Conservation (phyloP, 2,113 vertebrate genomes). For the Rallus limicola region DNA sequence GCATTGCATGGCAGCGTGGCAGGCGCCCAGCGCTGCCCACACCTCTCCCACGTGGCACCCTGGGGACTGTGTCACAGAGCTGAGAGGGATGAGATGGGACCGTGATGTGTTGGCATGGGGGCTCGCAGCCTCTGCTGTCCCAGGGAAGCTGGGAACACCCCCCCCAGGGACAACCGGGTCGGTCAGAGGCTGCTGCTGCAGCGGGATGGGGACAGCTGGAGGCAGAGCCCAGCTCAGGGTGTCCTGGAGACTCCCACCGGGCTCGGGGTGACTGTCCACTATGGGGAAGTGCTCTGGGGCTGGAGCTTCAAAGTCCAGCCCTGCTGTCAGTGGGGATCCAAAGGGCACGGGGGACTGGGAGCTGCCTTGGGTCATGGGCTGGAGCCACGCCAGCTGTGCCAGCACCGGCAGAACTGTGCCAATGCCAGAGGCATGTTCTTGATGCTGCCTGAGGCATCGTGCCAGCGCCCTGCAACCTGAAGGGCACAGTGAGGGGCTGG, state of each 20-base stretch:
- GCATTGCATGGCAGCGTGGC: accelerated
- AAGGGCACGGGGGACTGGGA: background rate
- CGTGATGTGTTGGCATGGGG: background rate
- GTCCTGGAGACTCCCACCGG: accelerated
- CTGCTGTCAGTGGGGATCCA: constrained; percentile 26
- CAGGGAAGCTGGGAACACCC: background rate
- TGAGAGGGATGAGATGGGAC: accelerated
- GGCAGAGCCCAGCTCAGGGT: background rate
- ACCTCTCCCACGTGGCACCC: background rate
- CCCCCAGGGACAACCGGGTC: accelerated
- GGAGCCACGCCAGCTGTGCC: accelerated
- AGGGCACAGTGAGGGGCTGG: accelerated
- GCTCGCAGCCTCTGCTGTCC: background rate
- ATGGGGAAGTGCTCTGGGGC: accelerated
- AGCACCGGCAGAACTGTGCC: accelerated
- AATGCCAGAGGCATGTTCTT: accelerated
- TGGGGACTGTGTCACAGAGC: background rate
- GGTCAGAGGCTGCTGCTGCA: background rate
- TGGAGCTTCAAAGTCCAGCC: background rate
- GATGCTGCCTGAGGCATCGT: accelerated
- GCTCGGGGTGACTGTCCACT: accelerated
- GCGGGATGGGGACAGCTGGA: accelerated
- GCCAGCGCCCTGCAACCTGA: accelerated
- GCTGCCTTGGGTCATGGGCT: background rate
- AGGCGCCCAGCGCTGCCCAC: background rate